Percentiles rank a stretch among this genome's conserved stretches.
Evolutionary conservation across 2,113 vertebrate species (phyloP).

Genomic region (Dasyurus viverrinus): DNA sequence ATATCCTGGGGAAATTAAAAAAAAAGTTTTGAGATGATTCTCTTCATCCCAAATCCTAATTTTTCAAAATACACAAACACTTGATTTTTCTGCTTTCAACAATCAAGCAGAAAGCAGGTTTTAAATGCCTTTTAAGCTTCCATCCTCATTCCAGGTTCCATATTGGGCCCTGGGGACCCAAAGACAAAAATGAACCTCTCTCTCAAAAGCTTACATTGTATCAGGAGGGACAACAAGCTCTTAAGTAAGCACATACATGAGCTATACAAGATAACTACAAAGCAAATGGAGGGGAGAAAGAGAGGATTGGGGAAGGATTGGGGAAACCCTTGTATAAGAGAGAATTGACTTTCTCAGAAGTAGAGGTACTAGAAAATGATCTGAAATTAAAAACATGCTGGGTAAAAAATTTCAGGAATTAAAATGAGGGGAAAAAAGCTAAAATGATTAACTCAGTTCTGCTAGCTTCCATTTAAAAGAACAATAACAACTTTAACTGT

Average conservation of each 20-base stretch:
- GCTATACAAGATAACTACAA: neutral
- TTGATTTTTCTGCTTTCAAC: neutral
- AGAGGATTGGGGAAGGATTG: neutral
- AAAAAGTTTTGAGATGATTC: neutral
- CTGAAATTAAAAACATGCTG: neutral
- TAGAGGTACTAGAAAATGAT: neutral
- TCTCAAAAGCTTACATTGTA: neutral
- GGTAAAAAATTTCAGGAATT: neutral
- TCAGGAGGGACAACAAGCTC: neutral
- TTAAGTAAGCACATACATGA: neutral
- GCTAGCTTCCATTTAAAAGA: neutral
- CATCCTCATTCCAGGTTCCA: neutral
- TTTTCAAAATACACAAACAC: constrained; percentile 11
- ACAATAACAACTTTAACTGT: neutral
- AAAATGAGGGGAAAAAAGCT: neutral
- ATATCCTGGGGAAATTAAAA: neutral
- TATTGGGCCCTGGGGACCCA: neutral
- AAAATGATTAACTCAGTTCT: constrained; percentile 9
- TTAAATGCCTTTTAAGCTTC: neutral
- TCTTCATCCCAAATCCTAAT: constrained; percentile 7
- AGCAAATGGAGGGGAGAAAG: neutral
- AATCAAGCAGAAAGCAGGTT: neutral
- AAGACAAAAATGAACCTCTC: neutral
- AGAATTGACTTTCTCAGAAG: neutral
- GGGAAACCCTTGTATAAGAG: neutral